phyloP scores from a whole-genome alignment of 2,888 invertebrate genomes.

The Acrobasis repandana region DNA sequence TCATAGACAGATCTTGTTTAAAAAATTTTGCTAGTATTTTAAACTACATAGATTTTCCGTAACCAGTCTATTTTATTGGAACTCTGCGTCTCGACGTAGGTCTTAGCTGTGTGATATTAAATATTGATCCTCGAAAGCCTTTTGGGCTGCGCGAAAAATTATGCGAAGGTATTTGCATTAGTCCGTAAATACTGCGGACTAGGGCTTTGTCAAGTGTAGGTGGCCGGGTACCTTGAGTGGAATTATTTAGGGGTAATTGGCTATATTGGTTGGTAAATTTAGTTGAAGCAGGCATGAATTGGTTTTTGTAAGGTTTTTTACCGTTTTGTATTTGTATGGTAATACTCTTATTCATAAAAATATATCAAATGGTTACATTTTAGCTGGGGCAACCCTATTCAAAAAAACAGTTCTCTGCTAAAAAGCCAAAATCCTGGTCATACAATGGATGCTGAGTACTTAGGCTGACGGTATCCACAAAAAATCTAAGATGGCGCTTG shows the following conservation, averaged over 20 bases:
- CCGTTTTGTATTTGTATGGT: no score
- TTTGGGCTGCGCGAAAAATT: slow-evolving; percentile 23
- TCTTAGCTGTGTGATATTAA: slow-evolving; percentile 29
- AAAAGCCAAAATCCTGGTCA: no score
- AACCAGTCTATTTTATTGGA: not conserved
- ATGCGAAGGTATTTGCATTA: slow-evolving; percentile 16
- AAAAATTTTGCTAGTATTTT: no score
- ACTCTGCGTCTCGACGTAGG: slow-evolving; percentile 10
- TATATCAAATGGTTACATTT: no score
- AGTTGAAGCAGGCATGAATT: not conserved
- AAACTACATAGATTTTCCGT: not conserved
- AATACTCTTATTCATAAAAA: no score
- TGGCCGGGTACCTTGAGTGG: not conserved
- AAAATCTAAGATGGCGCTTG: no score
- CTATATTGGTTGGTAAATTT: not conserved
- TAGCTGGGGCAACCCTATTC: no score
- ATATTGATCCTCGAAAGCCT: slow-evolving; percentile 32
- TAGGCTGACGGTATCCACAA: no score
- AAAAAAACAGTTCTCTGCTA: no score
- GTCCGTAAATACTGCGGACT: not conserved
- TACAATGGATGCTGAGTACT: no score
- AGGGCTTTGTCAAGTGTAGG: not conserved
- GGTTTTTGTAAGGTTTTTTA: no score
- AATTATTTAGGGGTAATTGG: not conserved
- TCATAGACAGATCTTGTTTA: no score